These are phyloP conservation scores for Lacanobia wlatinum DNA, from an alignment of 2,888 invertebrate genomes.

Conservation along the genomic window DNA sequence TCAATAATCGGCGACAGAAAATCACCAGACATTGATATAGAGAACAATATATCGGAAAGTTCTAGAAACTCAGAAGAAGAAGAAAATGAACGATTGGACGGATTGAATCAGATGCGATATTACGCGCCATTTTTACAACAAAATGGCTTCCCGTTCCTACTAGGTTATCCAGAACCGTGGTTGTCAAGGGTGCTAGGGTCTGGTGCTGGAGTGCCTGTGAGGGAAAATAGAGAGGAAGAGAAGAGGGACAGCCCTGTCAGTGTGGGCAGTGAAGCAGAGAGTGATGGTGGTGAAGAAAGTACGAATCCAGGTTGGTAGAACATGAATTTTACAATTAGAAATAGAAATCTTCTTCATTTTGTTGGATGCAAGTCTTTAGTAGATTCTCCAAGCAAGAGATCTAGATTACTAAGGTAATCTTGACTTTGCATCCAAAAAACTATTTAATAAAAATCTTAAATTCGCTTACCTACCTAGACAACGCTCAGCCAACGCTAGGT, in stretches of 20 bases:
- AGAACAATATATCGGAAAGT: constrained; percentile 83
- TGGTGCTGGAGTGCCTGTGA: constrained; percentile 69
- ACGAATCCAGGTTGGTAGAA: constrained; percentile 81
- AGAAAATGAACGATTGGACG: constrained; percentile 79
- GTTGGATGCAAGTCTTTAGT: no score
- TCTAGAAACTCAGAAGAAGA: constrained; percentile 87
- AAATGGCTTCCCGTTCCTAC: constrained; percentile 86
- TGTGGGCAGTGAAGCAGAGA: constrained; percentile 86
- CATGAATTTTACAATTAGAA: neutral
- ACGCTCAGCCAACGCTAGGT: no score
- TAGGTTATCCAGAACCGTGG: constrained; percentile 88
- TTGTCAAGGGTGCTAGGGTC: constrained; percentile 81
- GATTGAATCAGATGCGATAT: constrained; percentile 86
- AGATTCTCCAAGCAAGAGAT: no score
- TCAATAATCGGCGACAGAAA: constrained; percentile 90
- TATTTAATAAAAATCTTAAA: no score
- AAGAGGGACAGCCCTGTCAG: constrained; percentile 88
- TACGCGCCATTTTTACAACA: constrained; percentile 88
- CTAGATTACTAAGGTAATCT: no score
- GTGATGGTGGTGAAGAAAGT: constrained; percentile 86
- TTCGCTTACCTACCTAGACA: no score
- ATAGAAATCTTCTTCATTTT: no score
- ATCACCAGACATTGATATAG: constrained; percentile 88
- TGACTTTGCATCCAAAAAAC: no score
- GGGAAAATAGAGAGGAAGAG: constrained; percentile 79